Evolutionary conservation across 1,140 invertebrate species (phyloP).

Genomic region (Cotesia glomerata): DNA sequence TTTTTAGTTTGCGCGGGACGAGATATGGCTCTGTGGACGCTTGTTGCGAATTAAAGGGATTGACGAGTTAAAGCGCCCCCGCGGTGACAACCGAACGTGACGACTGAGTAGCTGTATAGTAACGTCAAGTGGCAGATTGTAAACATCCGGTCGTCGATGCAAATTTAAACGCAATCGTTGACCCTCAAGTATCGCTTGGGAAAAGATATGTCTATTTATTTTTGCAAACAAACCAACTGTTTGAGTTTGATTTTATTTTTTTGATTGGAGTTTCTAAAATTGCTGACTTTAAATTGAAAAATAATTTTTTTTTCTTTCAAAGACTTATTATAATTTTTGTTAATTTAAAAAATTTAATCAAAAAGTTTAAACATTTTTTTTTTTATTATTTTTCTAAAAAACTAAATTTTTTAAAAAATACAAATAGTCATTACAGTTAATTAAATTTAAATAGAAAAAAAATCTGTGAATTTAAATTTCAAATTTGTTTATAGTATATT

Average conservation of each 20-base stretch:
- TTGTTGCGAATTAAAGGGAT: neutral
- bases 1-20: neutral
- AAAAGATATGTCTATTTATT: neutral
- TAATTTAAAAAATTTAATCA: no score
- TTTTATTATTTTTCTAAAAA: no score
- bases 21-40: neutral
- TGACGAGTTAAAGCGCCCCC: slow-evolving; percentile 2
- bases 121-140: slow-evolving; percentile 55
- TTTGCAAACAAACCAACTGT: no score
- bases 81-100: neutral
- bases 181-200: neutral
- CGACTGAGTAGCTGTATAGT: slow-evolving; percentile 31
- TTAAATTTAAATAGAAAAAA: no score
- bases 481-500: no score
- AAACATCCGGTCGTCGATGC: slow-evolving; percentile 51
- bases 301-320: no score
- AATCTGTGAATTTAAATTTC: no score
- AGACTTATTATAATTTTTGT: no score
- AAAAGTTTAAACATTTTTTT: no score
- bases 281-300: no score
- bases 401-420: no score
- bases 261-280: neutral
- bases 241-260: neutral
- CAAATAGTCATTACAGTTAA: no score
- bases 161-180: slow-evolving; percentile 3